Percentiles rank a stretch among this genome's conserved stretches.
Conservation (phyloP, 2,113 vertebrate genomes). For the Anarhynchus alexandrinus region DNA sequence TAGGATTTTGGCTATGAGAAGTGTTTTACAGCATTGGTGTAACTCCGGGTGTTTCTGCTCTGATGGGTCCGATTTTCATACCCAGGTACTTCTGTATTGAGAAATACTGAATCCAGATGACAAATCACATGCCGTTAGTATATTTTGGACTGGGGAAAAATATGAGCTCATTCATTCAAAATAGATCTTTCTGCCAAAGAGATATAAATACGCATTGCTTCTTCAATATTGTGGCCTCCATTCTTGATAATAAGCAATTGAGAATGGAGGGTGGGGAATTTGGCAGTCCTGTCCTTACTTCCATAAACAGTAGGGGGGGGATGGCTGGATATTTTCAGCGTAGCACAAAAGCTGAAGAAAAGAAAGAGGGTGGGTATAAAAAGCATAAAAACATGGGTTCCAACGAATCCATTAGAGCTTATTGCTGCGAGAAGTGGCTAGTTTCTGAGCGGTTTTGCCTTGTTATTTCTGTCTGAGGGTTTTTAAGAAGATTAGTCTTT, state of each 20-base stretch:
- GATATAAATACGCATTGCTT: background rate
- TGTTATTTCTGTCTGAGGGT: background rate
- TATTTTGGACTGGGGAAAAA: background rate
- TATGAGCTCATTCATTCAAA: background rate
- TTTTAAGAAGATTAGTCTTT: background rate
- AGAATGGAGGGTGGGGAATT: constrained; percentile 15
- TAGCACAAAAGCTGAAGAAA: background rate
- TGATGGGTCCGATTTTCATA: background rate
- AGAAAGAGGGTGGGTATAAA: background rate
- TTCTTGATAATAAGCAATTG: background rate
- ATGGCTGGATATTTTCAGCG: background rate
- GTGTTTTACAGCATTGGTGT: fast-evolving
- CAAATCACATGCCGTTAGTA: fast-evolving
- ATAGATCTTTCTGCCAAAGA: background rate
- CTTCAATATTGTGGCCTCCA: background rate
- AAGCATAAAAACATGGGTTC: background rate
- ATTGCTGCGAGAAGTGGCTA: background rate
- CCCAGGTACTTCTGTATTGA: background rate
- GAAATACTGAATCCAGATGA: background rate
- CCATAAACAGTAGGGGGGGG: background rate
- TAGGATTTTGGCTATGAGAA: fast-evolving
- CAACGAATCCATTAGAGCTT: background rate
- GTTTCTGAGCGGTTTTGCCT: background rate
- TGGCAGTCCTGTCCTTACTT: background rate
- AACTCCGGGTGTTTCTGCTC: background rate